These are phyloP conservation scores for Datnioides undecimradiatus DNA, from an alignment of 2,113 vertebrate species.

Conservation along the genomic window DNA sequence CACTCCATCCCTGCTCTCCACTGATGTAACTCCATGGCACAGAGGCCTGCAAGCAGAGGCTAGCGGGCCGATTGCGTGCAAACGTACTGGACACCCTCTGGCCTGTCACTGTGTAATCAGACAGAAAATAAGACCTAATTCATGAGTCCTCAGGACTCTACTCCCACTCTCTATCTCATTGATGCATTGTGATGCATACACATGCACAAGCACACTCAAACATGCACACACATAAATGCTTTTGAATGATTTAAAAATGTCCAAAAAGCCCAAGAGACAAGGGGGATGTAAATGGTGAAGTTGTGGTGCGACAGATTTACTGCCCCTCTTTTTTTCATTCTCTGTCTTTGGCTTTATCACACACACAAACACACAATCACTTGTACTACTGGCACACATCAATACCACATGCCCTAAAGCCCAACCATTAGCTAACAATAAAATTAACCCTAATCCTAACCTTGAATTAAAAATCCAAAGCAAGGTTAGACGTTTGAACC, in stretches of 20 bases:
- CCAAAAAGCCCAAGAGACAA: conserved; percentile 19
- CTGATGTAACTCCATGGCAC: conserved; percentile 35
- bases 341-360: background rate
- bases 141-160: conserved; percentile 22
- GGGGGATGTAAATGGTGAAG: conserved; percentile 5
- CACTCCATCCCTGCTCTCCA: background rate
- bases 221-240: background rate
- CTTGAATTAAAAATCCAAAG: background rate
- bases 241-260: conserved; percentile 38
- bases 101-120: conserved; percentile 62
- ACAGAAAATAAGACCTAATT: conserved; percentile 71
- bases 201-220: background rate
- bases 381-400: background rate
- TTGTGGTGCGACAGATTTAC: conserved; percentile 4
- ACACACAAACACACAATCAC: background rate
- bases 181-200: conserved; percentile 17
- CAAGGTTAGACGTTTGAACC: too few relatives aligned
- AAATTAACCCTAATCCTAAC: background rate
- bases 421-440: background rate
- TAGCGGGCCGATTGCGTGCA: conserved; percentile 46
- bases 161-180: conserved; percentile 17
- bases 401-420: background rate
- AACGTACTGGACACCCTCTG: conserved; percentile 46
- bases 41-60: conserved; percentile 16
- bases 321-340: background rate